Base-by-base conservation (phyloP, 2,797 vertebrate species). In the Pangasius macronema region DNA sequence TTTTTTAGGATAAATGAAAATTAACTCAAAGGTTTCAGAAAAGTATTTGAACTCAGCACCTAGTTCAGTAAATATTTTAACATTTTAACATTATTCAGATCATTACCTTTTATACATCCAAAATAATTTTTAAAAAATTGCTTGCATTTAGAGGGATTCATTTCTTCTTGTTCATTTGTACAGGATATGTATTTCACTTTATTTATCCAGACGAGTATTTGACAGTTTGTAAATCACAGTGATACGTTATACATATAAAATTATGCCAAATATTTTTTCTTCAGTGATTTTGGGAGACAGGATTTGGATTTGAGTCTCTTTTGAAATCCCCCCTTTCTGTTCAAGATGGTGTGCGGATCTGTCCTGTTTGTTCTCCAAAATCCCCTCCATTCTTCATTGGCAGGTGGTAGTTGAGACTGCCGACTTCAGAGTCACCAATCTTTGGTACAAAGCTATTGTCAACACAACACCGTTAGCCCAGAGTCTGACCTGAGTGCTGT, bases 401-500 rank as follows among this genome's bases (percentile, higher is more conserved):
- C 90, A 92, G 91, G 90, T 91, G 89, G 79, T 89, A 88, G 87
- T 90, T 89, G 88, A 91, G 88, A 88, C 86, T 88, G 84, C 81
- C 30, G 73, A 86, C 89, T 89, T 88, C 80, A 90, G 90, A 87
- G 86, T 89, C 87, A 83, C 87, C 88, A 87, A 84, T 88, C 82
- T 86, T 86, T 90, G 85, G 83, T 85, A 88, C 85, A 90, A 89
- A 86, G 76, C 88, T 88, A 79, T 91, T 92, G 90, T 93, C 92
- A 93, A 90, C 92, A 91, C 77, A 89, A 87, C 88, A 87, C 86
- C 68, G 90, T 90, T 91, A 88, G 89, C 51, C 86, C 79, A n/a
- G 70, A 79, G 89, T 77, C 82, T 67, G 86, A 88, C 88, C 86
- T 82, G 77, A 75, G 85, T 89, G 84, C 87, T 85, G 87, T 87